phyloP scores from a whole-genome alignment of 35 echinoderm and acorn worm genomes.

The Apostichopus parvimensis region DNA sequence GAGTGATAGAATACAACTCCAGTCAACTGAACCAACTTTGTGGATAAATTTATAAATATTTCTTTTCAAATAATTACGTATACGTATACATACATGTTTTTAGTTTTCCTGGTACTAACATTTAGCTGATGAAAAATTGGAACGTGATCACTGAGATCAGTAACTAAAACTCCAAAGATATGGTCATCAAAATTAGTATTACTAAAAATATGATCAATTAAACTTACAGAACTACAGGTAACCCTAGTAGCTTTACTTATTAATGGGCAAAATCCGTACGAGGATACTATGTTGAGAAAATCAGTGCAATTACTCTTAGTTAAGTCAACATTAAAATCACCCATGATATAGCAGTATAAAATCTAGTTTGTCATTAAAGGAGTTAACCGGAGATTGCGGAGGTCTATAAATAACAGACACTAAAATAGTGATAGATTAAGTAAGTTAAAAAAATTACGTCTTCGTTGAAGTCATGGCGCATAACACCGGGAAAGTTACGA shows the following conservation, averaged over 20 bases:
- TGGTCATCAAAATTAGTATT: background rate
- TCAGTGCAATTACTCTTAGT: background rate
- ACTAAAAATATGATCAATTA: background rate
- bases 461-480: too few species aligned
- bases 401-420: too few species aligned
- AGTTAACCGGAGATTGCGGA: background rate
- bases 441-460: too few species aligned
- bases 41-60: background rate
- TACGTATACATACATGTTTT: background rate
- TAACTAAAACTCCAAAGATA: background rate
- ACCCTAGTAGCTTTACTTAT: background rate
- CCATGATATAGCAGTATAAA: background rate
- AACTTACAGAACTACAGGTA: background rate
- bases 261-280: background rate
- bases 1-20: background rate
- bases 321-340: background rate
- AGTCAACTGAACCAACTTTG: background rate
- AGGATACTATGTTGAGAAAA: background rate
- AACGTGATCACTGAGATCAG: background rate
- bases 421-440: too few species aligned
- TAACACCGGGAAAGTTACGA: too few species aligned
- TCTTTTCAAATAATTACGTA: background rate
- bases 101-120: background rate
- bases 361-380: background rate
- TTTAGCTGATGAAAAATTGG: background rate